phyloP scores from a whole-genome alignment of 2,888 invertebrate species.

The Dorcus hopei region DNA sequence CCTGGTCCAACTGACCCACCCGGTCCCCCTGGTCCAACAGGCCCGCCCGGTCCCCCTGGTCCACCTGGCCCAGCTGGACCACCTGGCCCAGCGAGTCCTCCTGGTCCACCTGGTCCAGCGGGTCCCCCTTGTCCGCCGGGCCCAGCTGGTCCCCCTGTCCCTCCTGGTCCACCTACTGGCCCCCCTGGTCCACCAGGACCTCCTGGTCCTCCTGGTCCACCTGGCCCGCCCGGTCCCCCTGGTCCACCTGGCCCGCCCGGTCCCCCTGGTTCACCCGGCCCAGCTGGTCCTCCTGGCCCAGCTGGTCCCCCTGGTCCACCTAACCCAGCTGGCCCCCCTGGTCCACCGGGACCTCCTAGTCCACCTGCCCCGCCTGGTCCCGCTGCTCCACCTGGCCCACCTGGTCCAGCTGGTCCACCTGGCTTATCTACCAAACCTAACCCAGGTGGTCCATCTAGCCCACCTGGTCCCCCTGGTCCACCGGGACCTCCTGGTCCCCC shows the following conservation, averaged over 20 bases:
- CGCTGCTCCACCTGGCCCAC: slow-evolving; percentile 8
- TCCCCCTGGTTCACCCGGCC: neutral
- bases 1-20: neutral
- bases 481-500: slow-evolving; percentile 16
- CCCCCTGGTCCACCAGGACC: neutral
- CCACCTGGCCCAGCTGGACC: neutral
- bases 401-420: slow-evolving; percentile 54
- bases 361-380: slow-evolving; percentile 11
- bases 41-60: slow-evolving; percentile 1
- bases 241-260: neutral
- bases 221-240: neutral
- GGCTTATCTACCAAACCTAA: slow-evolving; percentile 60
- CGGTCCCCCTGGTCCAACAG: neutral
- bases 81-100: too few species aligned
- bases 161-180: neutral
- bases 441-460: slow-evolving; percentile 65
- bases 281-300: neutral
- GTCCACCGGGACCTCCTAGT: neutral
- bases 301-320: neutral
- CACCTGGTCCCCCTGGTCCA: slow-evolving; percentile 18
- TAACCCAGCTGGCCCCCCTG: slow-evolving; percentile 4
- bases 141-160: neutral
- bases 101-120: too few species aligned
- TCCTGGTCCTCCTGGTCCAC: slow-evolving; percentile 4
- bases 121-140: too few species aligned